phyloP scores from a whole-genome alignment of 2,113 vertebrate genomes.

The Aphelocoma coerulescens region DNA sequence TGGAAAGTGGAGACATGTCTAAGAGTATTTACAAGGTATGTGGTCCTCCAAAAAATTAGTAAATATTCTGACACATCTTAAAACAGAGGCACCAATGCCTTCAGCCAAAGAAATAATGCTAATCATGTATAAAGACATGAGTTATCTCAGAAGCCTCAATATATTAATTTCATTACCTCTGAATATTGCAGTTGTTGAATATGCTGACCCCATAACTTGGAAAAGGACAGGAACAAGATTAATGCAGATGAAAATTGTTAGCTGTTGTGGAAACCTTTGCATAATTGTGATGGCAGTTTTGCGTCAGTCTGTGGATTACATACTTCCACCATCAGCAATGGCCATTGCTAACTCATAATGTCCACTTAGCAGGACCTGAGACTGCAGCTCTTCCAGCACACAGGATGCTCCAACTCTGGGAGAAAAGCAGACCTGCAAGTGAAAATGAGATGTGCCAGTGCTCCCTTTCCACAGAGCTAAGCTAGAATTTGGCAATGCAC shows the following conservation, averaged over 20 bases:
- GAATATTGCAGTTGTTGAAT: background rate
- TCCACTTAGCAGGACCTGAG: background rate
- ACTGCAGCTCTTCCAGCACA: background rate
- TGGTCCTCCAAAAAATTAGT: background rate
- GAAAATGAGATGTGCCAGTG: background rate
- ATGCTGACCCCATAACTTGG: background rate
- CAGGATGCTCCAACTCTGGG: background rate
- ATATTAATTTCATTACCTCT: background rate
- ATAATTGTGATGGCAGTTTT: background rate
- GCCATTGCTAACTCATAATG: background rate
- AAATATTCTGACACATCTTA: background rate
- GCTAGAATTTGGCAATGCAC: fast-evolving
- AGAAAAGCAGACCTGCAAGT: background rate
- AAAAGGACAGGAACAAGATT: background rate
- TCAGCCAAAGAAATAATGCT: slow-evolving; percentile 17
- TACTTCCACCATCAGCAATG: background rate
- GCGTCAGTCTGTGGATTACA: background rate
- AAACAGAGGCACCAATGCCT: background rate
- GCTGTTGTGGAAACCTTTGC: background rate
- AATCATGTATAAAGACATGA: background rate
- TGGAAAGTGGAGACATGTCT: slow-evolving; percentile 2
- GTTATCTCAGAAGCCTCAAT: background rate
- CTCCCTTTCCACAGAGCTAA: background rate
- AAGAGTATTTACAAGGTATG: background rate
- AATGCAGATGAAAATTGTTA: background rate